Evolutionary conservation across 2,113 vertebrate species (phyloP).

Genomic region (Nicator chloris): DNA sequence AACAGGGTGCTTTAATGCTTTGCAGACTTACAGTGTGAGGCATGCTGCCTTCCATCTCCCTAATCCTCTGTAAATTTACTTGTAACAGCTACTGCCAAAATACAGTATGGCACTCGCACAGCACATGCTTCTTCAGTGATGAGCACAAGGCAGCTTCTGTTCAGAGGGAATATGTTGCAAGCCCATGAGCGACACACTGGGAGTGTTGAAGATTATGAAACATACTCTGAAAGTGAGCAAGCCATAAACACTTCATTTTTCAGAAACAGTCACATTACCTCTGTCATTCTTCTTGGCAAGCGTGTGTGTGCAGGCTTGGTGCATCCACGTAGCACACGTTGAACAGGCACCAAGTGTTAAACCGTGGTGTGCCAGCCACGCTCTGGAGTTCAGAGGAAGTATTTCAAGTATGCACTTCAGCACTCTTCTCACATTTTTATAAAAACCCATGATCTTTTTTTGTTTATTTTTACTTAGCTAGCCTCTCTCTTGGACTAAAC

Average conservation of each 20-base stretch:
- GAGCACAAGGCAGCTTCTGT: constrained; percentile 55
- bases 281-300: not conserved
- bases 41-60: constrained; percentile 30
- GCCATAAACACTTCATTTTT: constrained; percentile 55
- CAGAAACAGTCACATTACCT: not conserved
- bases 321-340: constrained; percentile 7
- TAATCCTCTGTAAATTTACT: constrained; percentile 57
- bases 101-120: constrained; percentile 43
- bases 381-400: not conserved
- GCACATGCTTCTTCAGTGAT: constrained; percentile 28
- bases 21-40: not conserved
- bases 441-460: not conserved
- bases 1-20: not conserved
- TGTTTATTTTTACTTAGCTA: not conserved
- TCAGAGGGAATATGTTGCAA: constrained; percentile 22
- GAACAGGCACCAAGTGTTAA: constrained; percentile 1
- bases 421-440: not conserved
- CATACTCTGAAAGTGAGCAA: constrained; percentile 3
- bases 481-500: constrained; percentile 23
- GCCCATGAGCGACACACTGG: constrained; percentile 8
- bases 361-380: not conserved
- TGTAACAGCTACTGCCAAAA: constrained; percentile 42
- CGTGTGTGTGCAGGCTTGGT: not conserved
- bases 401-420: constrained; percentile 14
- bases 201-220: constrained; percentile 45